Percentiles rank a stretch among this genome's conserved stretches.
phyloP scores from a whole-genome alignment of 2,888 invertebrate species.

The Nemurella pictetii region DNA sequence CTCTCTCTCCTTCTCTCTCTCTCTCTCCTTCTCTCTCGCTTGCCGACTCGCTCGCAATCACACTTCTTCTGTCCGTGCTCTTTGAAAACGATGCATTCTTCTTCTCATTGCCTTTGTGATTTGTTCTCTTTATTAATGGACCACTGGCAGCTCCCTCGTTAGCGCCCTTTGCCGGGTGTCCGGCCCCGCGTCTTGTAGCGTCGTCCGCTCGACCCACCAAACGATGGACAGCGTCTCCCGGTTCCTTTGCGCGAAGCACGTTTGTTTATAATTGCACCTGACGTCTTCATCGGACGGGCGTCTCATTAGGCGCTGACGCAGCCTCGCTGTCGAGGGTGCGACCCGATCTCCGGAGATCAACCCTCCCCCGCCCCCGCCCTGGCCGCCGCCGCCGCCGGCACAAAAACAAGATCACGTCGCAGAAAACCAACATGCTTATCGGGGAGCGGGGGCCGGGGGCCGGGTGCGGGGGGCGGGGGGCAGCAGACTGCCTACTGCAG shows the following conservation, averaged over 20 bases:
- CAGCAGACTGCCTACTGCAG: neutral
- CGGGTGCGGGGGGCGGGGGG: neutral
- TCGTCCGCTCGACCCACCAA: neutral
- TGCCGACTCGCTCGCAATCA: neutral
- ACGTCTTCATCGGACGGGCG: neutral
- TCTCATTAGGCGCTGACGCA: neutral
- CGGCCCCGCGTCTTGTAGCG: neutral
- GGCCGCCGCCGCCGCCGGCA: slow-evolving; percentile 32
- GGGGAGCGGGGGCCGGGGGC: neutral
- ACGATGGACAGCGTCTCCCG: neutral
- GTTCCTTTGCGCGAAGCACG: neutral
- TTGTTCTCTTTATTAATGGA: neutral
- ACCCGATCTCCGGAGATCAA: slow-evolving; percentile 49
- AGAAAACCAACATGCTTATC: slow-evolving; percentile 4
- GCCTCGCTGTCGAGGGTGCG: neutral
- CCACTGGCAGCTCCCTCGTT: neutral
- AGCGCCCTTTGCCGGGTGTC: too few species aligned
- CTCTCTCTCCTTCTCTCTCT: slow-evolving; percentile 18
- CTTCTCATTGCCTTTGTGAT: neutral
- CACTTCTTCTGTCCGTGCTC: neutral
- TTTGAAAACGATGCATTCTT: neutral
- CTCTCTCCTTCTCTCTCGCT: slow-evolving; percentile 29
- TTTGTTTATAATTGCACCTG: neutral
- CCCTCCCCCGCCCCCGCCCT: slow-evolving; percentile 43
- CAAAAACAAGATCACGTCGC: neutral